Base-by-base conservation (phyloP, 2,888 invertebrate genomes). In the Allophyes oxyacanthae region DNA sequence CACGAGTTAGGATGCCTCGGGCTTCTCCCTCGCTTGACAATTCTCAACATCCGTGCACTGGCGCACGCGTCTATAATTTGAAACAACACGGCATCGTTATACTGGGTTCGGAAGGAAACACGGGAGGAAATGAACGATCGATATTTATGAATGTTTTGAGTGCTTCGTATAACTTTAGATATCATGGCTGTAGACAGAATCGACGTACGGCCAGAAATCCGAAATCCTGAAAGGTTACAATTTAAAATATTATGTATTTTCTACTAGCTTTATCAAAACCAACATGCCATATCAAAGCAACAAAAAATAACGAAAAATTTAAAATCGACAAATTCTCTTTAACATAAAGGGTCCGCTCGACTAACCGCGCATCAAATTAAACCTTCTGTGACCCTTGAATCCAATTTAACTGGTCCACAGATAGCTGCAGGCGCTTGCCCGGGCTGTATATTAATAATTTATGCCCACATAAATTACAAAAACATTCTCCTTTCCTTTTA, bases 361-460 rank as follows among this genome's bases (percentile, higher is more conserved):
- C 79, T 82, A 79, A 77, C 83, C 86, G 88, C 85, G 84, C 85
- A 85, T 90, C 86, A 86, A 85, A 86, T 87, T 85, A 87, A 84
- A 84, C 84, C 84, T 81, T 77, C 51, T 60, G 77, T 77, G 84
- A 84, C 86, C 88, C 85, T 86, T 83, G 81, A 84, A 89, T 84
- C 86, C 80, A 88, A 90, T 91, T 91, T 88, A 86, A 88, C 87
- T 88, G 84, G 81, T 83, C 76, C 80, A 70, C 83, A 83, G 85
- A 86, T 85, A 86, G 75, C 79, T 77, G 75, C 69, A 76, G 69
- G 57, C 58, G 28, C 28, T 28, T 38, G 60, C 61, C 67, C 28
- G 28, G 77, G 77, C 75, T 78, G 66, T 77, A 70, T 81, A 82
- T 86, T 85, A 85, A 86, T 87, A 88, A 89, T 88, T 86, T 85